Percentiles rank a stretch among this genome's conserved stretches.
phyloP scores from a whole-genome alignment of 2,113 vertebrate species.

The Polyodon spathula region DNA sequence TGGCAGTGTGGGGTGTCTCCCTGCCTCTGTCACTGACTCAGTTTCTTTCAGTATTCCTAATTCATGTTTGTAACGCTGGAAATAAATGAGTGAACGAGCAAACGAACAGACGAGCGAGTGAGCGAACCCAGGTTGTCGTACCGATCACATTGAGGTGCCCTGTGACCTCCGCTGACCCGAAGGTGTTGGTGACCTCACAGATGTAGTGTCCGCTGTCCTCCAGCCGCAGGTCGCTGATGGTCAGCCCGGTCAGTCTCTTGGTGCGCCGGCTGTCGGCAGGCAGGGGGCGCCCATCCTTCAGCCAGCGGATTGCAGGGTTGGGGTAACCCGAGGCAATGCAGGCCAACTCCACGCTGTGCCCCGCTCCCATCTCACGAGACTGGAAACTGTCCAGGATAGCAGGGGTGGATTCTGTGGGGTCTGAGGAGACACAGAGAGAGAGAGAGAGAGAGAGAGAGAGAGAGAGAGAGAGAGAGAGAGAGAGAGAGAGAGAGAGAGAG shows the following conservation, averaged over 20 bases:
- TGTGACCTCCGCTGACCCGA: conserved; percentile 87
- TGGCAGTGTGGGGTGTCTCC: too few species aligned
- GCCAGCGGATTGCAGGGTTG: conserved; percentile 86
- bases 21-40: too few species aligned
- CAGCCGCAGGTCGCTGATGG: conserved; percentile 76
- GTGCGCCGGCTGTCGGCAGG: conserved; percentile 83
- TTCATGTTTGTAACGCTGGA: too few species aligned
- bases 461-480: not conserved
- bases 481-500: not conserved
- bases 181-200: conserved; percentile 96
- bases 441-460: not conserved
- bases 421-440: conserved; percentile 35
- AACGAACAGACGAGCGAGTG: too few species aligned
- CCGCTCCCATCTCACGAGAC: conserved; percentile 75
- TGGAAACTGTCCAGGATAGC: conserved; percentile 90
- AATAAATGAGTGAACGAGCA: too few species aligned
- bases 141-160: conserved; percentile 86
- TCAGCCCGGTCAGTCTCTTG: conserved; percentile 79
- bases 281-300: conserved; percentile 86
- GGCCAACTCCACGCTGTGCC: conserved; percentile 78
- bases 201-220: conserved; percentile 95
- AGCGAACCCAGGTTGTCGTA: conserved; percentile 38
- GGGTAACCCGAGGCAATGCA: conserved; percentile 92
- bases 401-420: conserved; percentile 87
- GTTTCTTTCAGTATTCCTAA: too few species aligned